Conservation (phyloP, 2,113 vertebrate genomes). For the Psophia crepitans region DNA sequence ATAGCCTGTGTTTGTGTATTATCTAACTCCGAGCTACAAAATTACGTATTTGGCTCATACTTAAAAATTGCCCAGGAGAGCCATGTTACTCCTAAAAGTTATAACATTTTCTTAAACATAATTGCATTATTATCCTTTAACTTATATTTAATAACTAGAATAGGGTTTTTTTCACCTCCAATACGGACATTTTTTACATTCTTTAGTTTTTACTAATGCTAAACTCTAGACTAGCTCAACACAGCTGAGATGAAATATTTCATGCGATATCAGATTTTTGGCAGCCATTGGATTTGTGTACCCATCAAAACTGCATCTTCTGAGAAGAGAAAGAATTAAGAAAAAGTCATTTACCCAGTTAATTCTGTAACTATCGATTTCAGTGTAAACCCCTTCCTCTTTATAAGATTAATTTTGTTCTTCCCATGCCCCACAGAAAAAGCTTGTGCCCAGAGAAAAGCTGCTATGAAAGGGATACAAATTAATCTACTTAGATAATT, state of each 20-base stretch:
- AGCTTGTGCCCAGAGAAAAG: slow-evolving; percentile 26
- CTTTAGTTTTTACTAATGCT: slow-evolving; percentile 54
- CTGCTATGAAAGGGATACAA: slow-evolving; percentile 53
- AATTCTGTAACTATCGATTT: slow-evolving; percentile 68
- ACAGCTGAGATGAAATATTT: slow-evolving; percentile 62
- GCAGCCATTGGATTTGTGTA: slow-evolving; percentile 60
- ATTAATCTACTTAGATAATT: slow-evolving; percentile 65
- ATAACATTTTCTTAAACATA: not conserved
- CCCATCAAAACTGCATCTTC: slow-evolving; percentile 71
- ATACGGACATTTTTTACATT: not conserved
- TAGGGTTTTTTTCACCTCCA: not conserved
- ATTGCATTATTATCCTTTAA: slow-evolving; percentile 53
- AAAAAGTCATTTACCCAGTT: slow-evolving; percentile 63
- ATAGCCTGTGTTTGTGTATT: not conserved
- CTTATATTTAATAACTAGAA: slow-evolving; percentile 49
- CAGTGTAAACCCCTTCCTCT: slow-evolving; percentile 57
- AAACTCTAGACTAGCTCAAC: slow-evolving; percentile 35
- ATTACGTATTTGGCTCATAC: slow-evolving; percentile 6
- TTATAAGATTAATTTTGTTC: slow-evolving; percentile 69
- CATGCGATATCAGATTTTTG: slow-evolving; percentile 63
- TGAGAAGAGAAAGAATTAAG: slow-evolving; percentile 72
- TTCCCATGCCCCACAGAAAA: slow-evolving; percentile 55
- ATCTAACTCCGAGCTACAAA: slow-evolving; percentile 26
- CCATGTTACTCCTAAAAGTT: not conserved
- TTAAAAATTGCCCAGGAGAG: slow-evolving; percentile 27